Evolutionary conservation across 2,797 vertebrate genomes (phyloP).

Genomic region (Sebastiscus albofasciatus): DNA sequence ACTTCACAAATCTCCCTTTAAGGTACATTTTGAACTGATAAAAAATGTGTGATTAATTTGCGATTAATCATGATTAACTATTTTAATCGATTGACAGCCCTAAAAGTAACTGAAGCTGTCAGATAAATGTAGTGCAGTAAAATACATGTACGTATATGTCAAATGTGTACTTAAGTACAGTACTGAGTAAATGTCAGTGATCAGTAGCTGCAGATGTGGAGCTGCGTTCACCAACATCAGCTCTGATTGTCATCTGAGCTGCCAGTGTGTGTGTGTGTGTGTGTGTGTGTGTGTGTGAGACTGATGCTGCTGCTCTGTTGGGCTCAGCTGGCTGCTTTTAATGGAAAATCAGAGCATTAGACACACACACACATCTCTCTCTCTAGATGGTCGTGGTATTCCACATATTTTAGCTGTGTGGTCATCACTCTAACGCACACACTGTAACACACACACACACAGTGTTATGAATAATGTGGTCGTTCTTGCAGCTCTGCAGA

Average conservation of each 20-base stretch:
- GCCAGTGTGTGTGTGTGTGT: not conserved
- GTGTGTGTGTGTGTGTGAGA: not conserved
- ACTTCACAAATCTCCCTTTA: too few species aligned
- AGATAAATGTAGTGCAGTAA: too few species aligned
- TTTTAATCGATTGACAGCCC: too few species aligned
- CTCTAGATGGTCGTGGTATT: slow-evolving; percentile 18
- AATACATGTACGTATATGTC: too few species aligned
- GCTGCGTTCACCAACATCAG: not conserved
- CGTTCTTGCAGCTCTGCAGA: slow-evolving; percentile 34
- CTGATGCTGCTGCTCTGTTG: slow-evolving; percentile 22
- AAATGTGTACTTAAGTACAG: too few species aligned
- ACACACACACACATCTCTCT: slow-evolving; percentile 22
- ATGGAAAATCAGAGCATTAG: slow-evolving; percentile 71
- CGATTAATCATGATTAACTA: too few species aligned
- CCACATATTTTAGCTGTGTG: slow-evolving; percentile 54
- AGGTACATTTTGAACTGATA: too few species aligned
- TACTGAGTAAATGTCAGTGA: too few species aligned
- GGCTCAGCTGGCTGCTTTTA: slow-evolving; percentile 72
- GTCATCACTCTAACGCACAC: slow-evolving; percentile 33
- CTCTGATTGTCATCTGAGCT: not conserved
- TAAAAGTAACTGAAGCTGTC: too few species aligned
- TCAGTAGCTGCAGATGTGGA: too few species aligned
- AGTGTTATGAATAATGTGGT: slow-evolving; percentile 31
- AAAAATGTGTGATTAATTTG: too few species aligned
- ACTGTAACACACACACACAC: not conserved